Conservation (phyloP, 1,140 invertebrate species). For the Cyclina sinensis region DNA sequence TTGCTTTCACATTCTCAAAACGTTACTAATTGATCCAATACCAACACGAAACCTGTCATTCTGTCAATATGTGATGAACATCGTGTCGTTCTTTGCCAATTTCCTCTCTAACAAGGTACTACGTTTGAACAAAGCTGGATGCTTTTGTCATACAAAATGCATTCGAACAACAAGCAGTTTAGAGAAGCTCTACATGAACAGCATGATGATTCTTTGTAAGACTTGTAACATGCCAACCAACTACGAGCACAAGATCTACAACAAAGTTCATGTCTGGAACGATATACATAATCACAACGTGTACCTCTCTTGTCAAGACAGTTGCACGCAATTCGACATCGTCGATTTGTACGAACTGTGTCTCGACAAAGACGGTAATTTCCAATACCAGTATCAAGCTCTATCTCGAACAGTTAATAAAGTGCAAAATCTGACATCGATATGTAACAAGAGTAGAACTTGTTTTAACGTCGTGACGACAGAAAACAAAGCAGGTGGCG, state of each 20-base stretch:
- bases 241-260: background rate
- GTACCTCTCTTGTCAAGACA: background rate
- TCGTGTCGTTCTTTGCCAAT: background rate
- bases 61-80: background rate
- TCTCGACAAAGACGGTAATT: background rate
- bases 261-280: background rate
- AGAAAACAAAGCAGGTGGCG: background rate
- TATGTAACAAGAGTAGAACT: background rate
- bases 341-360: background rate
- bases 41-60: background rate
- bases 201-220: background rate
- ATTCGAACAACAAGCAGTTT: background rate
- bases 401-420: background rate
- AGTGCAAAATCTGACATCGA: background rate
- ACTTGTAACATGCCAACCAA: background rate
- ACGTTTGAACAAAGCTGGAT: background rate
- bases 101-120: background rate
- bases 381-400: background rate
- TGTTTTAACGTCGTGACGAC: background rate
- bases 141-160: background rate
- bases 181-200: background rate
- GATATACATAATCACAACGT: background rate
- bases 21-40: background rate
- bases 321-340: background rate
- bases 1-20: background rate